Conservation (phyloP, 2,888 invertebrate genomes). For the Rhabditoides inermis region DNA sequence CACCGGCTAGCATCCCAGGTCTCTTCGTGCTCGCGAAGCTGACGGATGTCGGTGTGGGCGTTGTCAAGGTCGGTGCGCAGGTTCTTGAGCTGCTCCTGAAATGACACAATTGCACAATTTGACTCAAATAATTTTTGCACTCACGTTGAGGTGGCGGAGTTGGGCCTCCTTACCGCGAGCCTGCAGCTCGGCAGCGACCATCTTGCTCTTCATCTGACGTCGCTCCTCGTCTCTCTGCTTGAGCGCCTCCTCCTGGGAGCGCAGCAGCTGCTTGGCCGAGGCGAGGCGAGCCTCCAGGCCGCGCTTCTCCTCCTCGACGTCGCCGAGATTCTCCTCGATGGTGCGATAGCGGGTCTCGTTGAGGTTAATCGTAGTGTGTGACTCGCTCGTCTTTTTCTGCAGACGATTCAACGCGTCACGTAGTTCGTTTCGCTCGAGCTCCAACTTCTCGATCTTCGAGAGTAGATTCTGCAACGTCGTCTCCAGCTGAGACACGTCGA, state of each 20-base stretch:
- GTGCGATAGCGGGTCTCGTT: conserved; percentile 45
- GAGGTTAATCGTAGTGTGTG: conserved; percentile 42
- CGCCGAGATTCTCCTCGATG: conserved; percentile 48
- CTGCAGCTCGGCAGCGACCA: conserved; percentile 50
- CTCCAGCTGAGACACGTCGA: conserved; percentile 42
- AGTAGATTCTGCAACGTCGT: conserved; percentile 42
- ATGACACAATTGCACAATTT: no score
- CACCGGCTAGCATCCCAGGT: conserved; percentile 39
- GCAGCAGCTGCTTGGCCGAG: conserved; percentile 45
- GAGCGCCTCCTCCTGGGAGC: conserved; percentile 49
- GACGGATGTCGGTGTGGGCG: conserved; percentile 43
- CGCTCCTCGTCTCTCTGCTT: conserved; percentile 50
- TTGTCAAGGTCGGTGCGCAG: conserved; percentile 46
- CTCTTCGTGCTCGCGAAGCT: conserved; percentile 46
- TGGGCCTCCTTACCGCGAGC: conserved; percentile 51
- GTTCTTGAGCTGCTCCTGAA: conserved; percentile 49
- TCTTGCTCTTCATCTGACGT: conserved; percentile 47
- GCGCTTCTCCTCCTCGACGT: conserved; percentile 48
- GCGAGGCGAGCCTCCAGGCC: conserved; percentile 42
- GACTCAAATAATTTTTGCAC: not conserved
- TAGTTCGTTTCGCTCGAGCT: conserved; percentile 47
- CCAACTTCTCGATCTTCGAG: conserved; percentile 43
- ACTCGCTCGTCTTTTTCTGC: conserved; percentile 47
- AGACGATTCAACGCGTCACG: conserved; percentile 48
- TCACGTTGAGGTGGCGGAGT: conserved; percentile 44